Conservation (phyloP, 1,140 invertebrate species). For the Stegodyphus mimosarum region DNA sequence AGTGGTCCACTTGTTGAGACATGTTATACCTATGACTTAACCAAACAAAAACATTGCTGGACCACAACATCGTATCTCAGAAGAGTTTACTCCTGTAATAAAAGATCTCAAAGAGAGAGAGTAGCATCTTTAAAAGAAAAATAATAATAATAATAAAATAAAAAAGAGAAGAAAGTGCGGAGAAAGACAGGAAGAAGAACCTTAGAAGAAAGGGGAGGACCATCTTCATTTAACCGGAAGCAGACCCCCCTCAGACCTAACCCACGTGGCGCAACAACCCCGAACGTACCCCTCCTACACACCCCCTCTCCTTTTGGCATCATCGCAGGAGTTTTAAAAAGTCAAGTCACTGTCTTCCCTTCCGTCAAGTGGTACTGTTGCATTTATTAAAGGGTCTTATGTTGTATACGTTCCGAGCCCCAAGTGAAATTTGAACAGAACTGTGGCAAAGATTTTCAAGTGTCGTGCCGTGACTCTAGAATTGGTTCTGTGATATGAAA, state of each 20-base stretch:
- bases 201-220: constrained; percentile 32
- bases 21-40: background rate
- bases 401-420: background rate
- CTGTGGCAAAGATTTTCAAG: background rate
- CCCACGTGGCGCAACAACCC: constrained; percentile 45
- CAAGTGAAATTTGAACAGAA: background rate
- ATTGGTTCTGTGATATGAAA: constrained; percentile 28
- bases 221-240: constrained; percentile 46
- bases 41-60: background rate
- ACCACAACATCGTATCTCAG: background rate
- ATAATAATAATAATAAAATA: constrained; percentile 7
- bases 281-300: background rate
- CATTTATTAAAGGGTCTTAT: background rate
- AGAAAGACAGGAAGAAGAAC: constrained; percentile 21
- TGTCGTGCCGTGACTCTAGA: background rate
- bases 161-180: constrained; percentile 5
- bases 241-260: constrained; percentile 31
- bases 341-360: constrained; percentile 32
- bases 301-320: background rate
- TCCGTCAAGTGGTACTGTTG: background rate
- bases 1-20: constrained; percentile 26
- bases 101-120: constrained; percentile 16
- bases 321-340: constrained; percentile 31
- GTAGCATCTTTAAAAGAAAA: too few relatives aligned
- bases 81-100: constrained; percentile 11